Evolutionary conservation across 1,140 invertebrate genomes (phyloP).

Genomic region (Cepaea nemoralis): DNA sequence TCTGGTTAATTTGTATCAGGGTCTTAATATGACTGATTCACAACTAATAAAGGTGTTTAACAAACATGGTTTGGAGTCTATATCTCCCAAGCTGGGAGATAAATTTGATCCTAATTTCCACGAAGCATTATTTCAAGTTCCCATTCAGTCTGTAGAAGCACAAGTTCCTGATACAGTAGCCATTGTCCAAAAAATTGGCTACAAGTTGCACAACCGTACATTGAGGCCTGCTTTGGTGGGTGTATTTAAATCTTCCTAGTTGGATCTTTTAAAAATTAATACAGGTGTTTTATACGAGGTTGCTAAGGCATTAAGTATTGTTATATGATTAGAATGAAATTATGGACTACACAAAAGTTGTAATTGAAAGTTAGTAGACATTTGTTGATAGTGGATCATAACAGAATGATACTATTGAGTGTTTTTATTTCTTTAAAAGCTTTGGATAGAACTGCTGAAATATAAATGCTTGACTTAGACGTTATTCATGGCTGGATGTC

Average conservation of each 20-base stretch:
- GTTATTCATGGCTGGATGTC: too few species aligned
- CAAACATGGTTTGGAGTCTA: slow-evolving; percentile 86
- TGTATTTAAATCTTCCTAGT: slow-evolving; percentile 74
- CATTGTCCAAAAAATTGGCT: slow-evolving; percentile 94
- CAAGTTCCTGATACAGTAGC: slow-evolving; percentile 84
- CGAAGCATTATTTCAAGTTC: slow-evolving; percentile 93
- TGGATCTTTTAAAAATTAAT: neutral
- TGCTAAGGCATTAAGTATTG: too few species aligned
- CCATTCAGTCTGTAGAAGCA: slow-evolving; percentile 80
- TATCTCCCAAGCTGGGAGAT: slow-evolving; percentile 87
- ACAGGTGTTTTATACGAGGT: too few species aligned
- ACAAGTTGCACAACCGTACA: slow-evolving; percentile 92
- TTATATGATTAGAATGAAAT: too few species aligned
- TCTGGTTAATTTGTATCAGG: slow-evolving; percentile 90
- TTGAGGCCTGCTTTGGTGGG: slow-evolving; percentile 96
- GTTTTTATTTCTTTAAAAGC: too few species aligned
- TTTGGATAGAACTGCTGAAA: too few species aligned
- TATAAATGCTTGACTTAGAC: too few species aligned
- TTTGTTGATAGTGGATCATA: too few species aligned
- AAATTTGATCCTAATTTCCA: slow-evolving; percentile 98
- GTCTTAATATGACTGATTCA: slow-evolving; percentile 89
- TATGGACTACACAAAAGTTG: too few species aligned
- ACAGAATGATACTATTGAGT: too few species aligned
- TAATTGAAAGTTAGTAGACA: too few species aligned
- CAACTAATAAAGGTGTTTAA: slow-evolving; percentile 89